A percentile compares a stretch with the other conserved stretches of the same genome.
These are phyloP conservation scores for Cotesia vestalis DNA, from an alignment of 1,140 invertebrate genomes.

Conservation along the genomic window DNA sequence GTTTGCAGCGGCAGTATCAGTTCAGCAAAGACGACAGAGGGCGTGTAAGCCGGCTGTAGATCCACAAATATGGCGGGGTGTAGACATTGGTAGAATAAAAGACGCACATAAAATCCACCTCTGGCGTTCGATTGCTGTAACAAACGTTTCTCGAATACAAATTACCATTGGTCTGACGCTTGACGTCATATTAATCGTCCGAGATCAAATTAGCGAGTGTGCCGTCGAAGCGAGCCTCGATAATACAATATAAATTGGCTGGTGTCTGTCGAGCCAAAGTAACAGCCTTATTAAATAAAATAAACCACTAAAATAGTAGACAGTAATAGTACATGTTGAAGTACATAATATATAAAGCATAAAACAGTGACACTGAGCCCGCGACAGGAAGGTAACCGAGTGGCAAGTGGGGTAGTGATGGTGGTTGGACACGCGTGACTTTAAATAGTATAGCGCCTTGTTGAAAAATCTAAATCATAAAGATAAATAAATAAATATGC, in stretches of 20 bases:
- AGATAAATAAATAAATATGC: neutral
- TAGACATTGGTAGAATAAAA: conserved; percentile 30
- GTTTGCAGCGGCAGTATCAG: neutral
- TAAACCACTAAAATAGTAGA: too few species aligned
- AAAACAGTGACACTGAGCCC: conserved; percentile 12
- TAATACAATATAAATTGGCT: too few species aligned
- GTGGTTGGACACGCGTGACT: conserved; percentile 31
- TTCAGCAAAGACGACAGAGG: neutral
- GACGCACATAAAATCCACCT: conserved; percentile 22
- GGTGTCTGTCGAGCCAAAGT: too few species aligned
- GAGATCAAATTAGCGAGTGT: neutral
- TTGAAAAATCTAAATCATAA: neutral
- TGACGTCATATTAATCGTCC: conserved; percentile 13
- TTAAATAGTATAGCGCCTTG: neutral
- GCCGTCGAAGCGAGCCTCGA: neutral
- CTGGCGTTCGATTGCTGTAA: conserved; percentile 1
- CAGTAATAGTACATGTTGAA: too few species aligned
- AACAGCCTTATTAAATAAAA: too few species aligned
- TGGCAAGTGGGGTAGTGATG: conserved; percentile 12
- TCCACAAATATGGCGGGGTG: conserved; percentile 28
- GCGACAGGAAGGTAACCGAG: neutral
- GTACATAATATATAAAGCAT: neutral
- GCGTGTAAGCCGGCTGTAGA: conserved; percentile 11
- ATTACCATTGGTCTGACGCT: conserved; percentile 19
- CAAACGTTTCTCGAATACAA: conserved; percentile 15